A percentile compares a stretch with the other conserved stretches of the same genome.
Evolutionary conservation across 2,113 vertebrate species (phyloP).

Genomic region (Aspidoscelis tigris): DNA sequence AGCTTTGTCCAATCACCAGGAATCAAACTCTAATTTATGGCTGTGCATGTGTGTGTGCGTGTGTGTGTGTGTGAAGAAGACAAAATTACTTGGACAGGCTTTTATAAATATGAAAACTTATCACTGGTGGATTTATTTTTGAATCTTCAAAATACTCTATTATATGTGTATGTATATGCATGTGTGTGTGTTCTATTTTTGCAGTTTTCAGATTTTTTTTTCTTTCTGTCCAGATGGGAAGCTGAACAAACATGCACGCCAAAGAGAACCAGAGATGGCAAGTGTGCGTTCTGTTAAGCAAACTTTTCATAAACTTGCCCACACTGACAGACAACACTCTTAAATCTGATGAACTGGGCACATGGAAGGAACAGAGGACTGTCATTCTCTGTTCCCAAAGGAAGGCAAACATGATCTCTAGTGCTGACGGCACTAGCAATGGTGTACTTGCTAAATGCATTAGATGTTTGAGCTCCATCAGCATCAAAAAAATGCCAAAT

Average conservation of each 20-base stretch:
- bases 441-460: constrained; percentile 10
- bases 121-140: not conserved
- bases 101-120: not conserved
- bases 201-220: not conserved
- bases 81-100: not conserved
- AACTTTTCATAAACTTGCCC: not conserved
- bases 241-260: not conserved
- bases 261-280: not conserved
- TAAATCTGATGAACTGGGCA: not conserved
- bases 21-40: no score
- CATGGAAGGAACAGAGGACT: not conserved
- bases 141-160: not conserved
- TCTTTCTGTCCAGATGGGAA: not conserved
- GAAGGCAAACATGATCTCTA: constrained; percentile 10
- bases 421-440: not conserved
- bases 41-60: no score
- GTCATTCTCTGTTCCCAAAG: not conserved
- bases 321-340: not conserved
- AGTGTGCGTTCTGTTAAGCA: not conserved
- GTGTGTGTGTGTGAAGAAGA: no score
- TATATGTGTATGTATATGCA: not conserved
- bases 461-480: not conserved
- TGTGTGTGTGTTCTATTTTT: not conserved
- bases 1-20: no score
- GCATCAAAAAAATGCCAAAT: not conserved